Conservation (phyloP, 2,888 invertebrate genomes). For the Harpalus rubripes region DNA sequence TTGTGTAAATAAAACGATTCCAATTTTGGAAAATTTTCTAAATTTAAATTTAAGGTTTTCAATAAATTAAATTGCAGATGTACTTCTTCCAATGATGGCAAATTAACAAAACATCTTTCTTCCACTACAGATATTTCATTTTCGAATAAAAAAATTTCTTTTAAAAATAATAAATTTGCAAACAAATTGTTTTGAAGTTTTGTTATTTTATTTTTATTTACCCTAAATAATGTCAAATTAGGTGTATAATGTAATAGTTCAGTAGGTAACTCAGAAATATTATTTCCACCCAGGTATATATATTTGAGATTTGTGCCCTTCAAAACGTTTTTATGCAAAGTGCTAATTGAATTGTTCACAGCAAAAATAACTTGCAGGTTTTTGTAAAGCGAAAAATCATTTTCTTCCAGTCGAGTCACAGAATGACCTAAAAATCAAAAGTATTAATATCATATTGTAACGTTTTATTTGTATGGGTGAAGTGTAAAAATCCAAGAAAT, state of each 20-base stretch:
- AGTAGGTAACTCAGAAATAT: background rate
- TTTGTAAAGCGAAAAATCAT: background rate
- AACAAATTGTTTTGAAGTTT: conserved; percentile 8
- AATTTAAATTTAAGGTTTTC: background rate
- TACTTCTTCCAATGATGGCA: background rate
- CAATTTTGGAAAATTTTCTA: background rate
- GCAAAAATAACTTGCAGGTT: background rate
- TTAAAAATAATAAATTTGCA: background rate
- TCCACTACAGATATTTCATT: background rate
- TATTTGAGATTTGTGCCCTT: background rate
- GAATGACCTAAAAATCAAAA: background rate
- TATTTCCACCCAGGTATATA: background rate
- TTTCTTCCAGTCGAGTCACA: background rate
- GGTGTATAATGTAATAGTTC: background rate
- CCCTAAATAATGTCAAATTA: background rate
- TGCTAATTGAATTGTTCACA: background rate
- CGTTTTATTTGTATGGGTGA: too few species aligned
- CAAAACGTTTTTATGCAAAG: background rate
- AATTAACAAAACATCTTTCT: background rate
- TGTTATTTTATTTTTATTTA: conserved; percentile 1
- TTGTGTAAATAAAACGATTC: background rate
- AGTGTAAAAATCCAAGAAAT: too few species aligned
- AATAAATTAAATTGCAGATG: background rate
- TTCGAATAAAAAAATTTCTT: conserved; percentile 5
- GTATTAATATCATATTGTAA: background rate